A percentile compares a stretch with the other conserved stretches of the same genome.
phyloP scores from a whole-genome alignment of 1,140 invertebrate genomes.

The Parasteatoda tepidariorum region DNA sequence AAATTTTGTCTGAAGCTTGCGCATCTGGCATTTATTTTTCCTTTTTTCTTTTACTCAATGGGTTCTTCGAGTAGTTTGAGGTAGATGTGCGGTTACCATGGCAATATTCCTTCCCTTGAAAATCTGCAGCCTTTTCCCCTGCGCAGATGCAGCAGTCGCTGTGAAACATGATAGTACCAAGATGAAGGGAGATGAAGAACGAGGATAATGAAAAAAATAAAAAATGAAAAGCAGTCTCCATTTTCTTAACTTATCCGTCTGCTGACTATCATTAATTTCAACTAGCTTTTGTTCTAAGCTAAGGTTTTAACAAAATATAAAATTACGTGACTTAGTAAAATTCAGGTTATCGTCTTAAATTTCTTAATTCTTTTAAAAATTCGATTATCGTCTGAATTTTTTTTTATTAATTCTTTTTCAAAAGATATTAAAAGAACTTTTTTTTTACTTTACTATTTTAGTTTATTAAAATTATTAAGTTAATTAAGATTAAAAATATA shows the following conservation, averaged over 20 bases:
- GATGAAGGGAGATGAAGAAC: not conserved
- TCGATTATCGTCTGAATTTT: too few relatives aligned
- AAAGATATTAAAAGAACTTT: too few relatives aligned
- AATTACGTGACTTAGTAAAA: too few relatives aligned
- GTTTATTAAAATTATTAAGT: too few relatives aligned
- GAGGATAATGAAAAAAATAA: not conserved
- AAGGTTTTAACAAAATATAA: too few relatives aligned
- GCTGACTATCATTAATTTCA: not conserved
- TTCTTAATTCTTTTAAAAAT: too few relatives aligned
- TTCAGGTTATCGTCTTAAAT: too few relatives aligned
- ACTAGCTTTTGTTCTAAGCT: too few relatives aligned
- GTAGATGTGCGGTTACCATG: constrained; percentile 58
- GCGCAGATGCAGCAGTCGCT: constrained; percentile 20
- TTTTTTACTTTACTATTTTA: too few relatives aligned
- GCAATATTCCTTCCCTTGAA: constrained; percentile 46
- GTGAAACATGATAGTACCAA: constrained; percentile 34
- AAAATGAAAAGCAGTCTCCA: not conserved
- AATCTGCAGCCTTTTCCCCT: constrained; percentile 31
- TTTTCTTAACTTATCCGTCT: not conserved
- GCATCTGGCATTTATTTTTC: not conserved
- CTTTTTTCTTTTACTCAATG: constrained; percentile 21
- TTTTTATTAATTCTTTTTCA: too few relatives aligned
- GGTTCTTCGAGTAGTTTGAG: constrained; percentile 50
- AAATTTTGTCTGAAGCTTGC: not conserved
- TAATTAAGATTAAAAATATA: too few relatives aligned